Percentiles rank a stretch among this genome's conserved stretches.
Conservation (phyloP, 2,113 vertebrate species). For the Ranitomeya variabilis region DNA sequence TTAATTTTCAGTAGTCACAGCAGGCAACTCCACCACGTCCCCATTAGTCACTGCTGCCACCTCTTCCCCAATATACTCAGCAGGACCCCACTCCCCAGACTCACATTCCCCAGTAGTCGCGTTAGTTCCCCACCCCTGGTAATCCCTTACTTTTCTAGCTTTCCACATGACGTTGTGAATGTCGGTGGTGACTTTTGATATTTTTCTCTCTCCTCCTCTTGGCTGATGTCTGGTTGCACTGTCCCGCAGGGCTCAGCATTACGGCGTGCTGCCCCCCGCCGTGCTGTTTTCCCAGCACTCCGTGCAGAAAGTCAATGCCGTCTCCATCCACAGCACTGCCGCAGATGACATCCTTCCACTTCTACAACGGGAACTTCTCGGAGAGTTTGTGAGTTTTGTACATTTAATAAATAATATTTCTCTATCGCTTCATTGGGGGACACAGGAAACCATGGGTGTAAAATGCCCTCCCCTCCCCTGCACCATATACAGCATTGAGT, state of each 20-base stretch:
- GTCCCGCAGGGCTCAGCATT: conserved; percentile 75
- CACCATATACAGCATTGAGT: background rate
- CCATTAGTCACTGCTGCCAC: too few relatives aligned
- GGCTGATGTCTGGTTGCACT: background rate
- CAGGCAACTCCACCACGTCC: background rate
- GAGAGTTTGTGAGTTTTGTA: conserved; percentile 78
- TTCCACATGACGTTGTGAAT: too few relatives aligned
- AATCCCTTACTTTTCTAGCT: too few relatives aligned
- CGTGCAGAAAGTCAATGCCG: conserved; percentile 61
- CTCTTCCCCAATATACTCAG: too few relatives aligned
- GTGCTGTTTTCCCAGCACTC: conserved; percentile 76
- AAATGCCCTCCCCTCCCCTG: background rate
- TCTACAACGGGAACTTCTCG: conserved; percentile 72
- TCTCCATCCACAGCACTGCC: conserved; percentile 65
- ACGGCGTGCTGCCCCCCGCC: conserved; percentile 73
- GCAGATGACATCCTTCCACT: conserved; percentile 68
- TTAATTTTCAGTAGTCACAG: background rate
- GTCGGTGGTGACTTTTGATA: too few relatives aligned
- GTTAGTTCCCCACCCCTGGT: too few relatives aligned
- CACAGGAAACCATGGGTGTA: too few relatives aligned
- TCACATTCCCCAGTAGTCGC: too few relatives aligned
- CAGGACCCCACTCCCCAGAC: too few relatives aligned
- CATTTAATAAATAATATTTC: background rate
- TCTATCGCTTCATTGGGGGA: background rate
- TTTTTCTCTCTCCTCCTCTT: background rate